Percentiles rank a stretch among this genome's conserved stretches.
These are phyloP conservation scores for Sebastes oblongus DNA, from an alignment of 2,797 vertebrate species.

Conservation along the genomic window DNA sequence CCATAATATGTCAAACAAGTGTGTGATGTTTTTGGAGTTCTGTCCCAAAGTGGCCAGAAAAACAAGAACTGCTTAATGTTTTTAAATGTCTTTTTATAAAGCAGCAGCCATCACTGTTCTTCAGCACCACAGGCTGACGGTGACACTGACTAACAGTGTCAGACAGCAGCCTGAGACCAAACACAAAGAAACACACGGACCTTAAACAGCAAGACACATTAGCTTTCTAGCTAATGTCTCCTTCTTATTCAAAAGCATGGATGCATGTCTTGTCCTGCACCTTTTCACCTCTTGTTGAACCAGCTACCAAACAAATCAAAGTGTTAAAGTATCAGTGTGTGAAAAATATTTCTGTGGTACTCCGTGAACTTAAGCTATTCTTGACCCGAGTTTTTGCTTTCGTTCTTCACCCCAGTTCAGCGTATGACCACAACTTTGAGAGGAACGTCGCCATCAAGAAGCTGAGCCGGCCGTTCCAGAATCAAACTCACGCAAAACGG, in stretches of 20 bases:
- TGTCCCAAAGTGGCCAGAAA: background rate
- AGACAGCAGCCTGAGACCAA: background rate
- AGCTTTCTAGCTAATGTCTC: background rate
- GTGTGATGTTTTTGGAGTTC: background rate
- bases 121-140: background rate
- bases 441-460: slow-evolving; percentile 99
- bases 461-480: slow-evolving; percentile 97
- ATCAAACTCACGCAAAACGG: slow-evolving; percentile 96
- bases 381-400: slow-evolving; percentile 5
- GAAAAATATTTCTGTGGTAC: background rate
- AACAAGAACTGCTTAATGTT: background rate
- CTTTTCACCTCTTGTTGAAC: background rate
- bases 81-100: background rate
- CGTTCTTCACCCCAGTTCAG: slow-evolving; percentile 82
- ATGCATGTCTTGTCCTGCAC: background rate
- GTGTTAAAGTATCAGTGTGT: background rate
- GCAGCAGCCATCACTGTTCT: background rate
- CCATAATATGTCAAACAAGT: too few species aligned
- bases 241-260: background rate
- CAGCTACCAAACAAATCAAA: background rate
- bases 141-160: background rate
- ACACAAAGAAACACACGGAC: background rate
- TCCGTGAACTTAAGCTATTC: background rate
- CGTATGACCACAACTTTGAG: slow-evolving; percentile 96
- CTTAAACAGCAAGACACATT: background rate